Percentiles rank a stretch among this genome's conserved stretches.
These are phyloP conservation scores for Cotesia vestalis DNA, from an alignment of 1,140 invertebrate species.

Conservation along the genomic window DNA sequence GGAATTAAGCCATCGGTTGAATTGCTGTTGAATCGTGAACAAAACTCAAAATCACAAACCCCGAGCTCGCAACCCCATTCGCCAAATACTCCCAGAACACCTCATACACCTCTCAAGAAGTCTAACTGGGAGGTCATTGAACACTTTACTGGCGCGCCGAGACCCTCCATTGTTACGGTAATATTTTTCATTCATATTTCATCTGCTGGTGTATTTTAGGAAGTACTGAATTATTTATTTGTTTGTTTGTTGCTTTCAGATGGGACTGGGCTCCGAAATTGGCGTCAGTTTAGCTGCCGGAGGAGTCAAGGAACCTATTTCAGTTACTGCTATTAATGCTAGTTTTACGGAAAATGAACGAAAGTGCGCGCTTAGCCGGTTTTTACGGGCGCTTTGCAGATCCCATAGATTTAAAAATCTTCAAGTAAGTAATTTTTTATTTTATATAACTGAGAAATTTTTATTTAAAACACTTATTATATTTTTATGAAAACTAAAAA, in stretches of 20 bases:
- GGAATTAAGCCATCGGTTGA: conserved; percentile 49
- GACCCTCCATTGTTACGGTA: conserved; percentile 59
- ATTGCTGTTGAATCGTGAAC: conserved; percentile 53
- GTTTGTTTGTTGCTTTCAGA: conserved; percentile 37
- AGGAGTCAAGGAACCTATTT: conserved; percentile 46
- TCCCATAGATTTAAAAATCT: conserved; percentile 78
- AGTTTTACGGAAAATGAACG: conserved; percentile 43
- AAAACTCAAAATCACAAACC: conserved; percentile 56
- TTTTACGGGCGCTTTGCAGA: conserved; percentile 60
- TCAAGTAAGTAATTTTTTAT: conserved; percentile 64
- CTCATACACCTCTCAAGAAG: conserved; percentile 73
- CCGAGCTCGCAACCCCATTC: conserved; percentile 59
- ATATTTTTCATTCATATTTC: conserved; percentile 27
- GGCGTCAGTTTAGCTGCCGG: conserved; percentile 42
- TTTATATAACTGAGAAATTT: neutral
- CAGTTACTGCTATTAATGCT: conserved; percentile 39
- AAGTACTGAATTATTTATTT: conserved; percentile 21
- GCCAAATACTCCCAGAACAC: conserved; percentile 56
- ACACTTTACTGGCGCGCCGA: conserved; percentile 73
- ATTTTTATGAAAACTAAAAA: too few species aligned
- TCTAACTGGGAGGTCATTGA: conserved; percentile 91
- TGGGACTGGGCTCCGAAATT: conserved; percentile 52
- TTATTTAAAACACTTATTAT: neutral
- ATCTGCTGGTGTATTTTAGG: neutral
- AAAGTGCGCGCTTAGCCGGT: conserved; percentile 56